Percentiles rank a stretch among this genome's conserved stretches.
phyloP scores from a whole-genome alignment of 2,888 invertebrate species.

The Leptarthrus brevirostris region DNA sequence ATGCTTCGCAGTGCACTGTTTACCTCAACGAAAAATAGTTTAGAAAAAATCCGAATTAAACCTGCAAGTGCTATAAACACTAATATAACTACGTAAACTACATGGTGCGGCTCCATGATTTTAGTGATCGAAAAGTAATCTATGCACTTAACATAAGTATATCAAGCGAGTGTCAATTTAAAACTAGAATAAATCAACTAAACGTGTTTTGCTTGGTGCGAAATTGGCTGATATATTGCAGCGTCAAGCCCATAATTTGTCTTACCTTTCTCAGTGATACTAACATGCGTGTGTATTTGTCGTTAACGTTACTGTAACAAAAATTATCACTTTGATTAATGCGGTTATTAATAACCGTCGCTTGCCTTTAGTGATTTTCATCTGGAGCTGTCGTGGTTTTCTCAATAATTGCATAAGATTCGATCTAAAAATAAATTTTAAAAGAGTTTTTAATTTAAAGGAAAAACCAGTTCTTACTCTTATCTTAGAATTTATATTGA shows the following conservation, averaged over 20 bases:
- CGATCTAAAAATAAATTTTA: conserved; percentile 29
- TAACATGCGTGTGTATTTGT: neutral
- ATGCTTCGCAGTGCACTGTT: too few relatives aligned
- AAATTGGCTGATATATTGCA: conserved; percentile 7
- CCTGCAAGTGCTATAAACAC: neutral
- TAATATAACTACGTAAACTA: too few relatives aligned
- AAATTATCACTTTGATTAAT: conserved; percentile 23
- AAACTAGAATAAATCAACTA: conserved; percentile 24
- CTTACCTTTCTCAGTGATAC: neutral
- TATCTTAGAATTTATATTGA: conserved; percentile 13
- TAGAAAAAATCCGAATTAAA: conserved; percentile 1
- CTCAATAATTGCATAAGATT: conserved; percentile 33
- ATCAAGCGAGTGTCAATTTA: conserved; percentile 11
- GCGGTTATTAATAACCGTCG: conserved; percentile 22
- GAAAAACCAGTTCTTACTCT: conserved; percentile 1
- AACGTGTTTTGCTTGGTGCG: conserved; percentile 21
- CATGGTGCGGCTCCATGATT: too few relatives aligned
- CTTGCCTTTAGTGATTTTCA: conserved; percentile 14
- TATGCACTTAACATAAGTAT: conserved; percentile 1
- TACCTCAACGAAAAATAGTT: neutral
- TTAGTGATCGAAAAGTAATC: too few relatives aligned
- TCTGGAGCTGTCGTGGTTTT: conserved; percentile 12
- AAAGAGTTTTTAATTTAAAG: neutral
- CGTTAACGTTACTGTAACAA: neutral
- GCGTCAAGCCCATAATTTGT: neutral